Percentiles rank a stretch among this genome's conserved stretches.
Conservation (phyloP, 2,888 invertebrate species). For the Sympetrum striolatum region DNA sequence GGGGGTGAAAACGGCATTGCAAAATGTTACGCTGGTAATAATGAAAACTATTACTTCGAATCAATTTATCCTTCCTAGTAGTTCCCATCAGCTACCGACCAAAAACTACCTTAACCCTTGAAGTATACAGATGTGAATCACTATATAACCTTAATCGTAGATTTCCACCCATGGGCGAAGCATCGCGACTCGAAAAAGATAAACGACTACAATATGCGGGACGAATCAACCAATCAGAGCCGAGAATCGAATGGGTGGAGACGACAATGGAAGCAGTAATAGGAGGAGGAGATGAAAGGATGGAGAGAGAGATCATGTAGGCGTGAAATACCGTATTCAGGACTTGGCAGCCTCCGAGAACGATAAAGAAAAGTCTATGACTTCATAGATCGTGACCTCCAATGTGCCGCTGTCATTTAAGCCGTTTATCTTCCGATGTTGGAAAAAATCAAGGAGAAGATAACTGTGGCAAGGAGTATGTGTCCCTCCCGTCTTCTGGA, state of each 20-base stretch:
- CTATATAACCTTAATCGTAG: too few species aligned
- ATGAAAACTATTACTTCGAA: too few species aligned
- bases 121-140: too few species aligned
- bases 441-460: neutral
- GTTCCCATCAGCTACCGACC: too few species aligned
- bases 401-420: neutral
- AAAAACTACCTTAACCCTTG: too few species aligned
- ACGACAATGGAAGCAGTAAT: neutral
- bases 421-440: neutral
- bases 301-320: neutral
- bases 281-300: neutral
- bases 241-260: neutral
- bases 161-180: too few species aligned
- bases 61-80: too few species aligned
- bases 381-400: conserved; percentile 33
- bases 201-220: too few species aligned
- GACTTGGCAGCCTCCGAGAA: conserved; percentile 1
- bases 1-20: too few species aligned
- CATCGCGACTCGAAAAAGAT: too few species aligned
- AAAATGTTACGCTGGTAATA: too few species aligned
- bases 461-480: neutral
- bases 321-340: conserved; percentile 8
- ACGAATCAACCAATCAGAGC: neutral
- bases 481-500: neutral
- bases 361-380: conserved; percentile 3